These are phyloP conservation scores for Gymnothorax reevesii DNA, from an alignment of 2,797 vertebrate genomes.

Conservation along the genomic window DNA sequence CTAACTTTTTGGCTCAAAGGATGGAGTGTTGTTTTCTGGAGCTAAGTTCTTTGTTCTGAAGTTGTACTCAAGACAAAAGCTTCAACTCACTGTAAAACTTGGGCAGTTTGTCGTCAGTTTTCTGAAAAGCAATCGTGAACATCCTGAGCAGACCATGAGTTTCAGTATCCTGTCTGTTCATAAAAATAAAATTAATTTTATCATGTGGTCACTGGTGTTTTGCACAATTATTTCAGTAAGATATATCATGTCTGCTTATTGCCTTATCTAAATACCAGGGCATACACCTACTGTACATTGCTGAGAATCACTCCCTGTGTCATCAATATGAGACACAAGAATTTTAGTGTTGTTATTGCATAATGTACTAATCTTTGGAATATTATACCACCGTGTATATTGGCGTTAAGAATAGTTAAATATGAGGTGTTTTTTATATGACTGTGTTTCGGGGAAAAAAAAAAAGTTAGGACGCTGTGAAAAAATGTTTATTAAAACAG, in stretches of 20 bases:
- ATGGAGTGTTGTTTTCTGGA: not conserved
- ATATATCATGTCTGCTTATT: not conserved
- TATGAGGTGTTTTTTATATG: no score
- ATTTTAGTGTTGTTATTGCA: not conserved
- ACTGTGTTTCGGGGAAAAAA: not conserved
- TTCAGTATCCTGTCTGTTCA: not conserved
- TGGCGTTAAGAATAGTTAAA: no score
- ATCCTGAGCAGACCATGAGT: not conserved
- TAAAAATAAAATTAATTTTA: not conserved
- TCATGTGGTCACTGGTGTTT: not conserved
- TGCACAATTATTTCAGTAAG: constrained; percentile 8
- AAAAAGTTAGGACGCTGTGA: not conserved
- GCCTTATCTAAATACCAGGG: not conserved
- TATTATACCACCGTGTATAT: no score
- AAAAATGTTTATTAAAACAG: not conserved
- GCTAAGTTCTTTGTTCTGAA: not conserved
- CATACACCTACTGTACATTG: not conserved
- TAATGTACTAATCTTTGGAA: no score
- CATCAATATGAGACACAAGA: not conserved
- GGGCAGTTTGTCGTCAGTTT: not conserved
- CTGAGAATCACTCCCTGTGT: not conserved
- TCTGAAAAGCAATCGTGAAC: not conserved
- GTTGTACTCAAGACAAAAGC: not conserved
- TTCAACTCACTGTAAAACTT: not conserved
- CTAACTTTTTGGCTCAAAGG: not conserved